Percentiles rank a stretch among this genome's conserved stretches.
These are phyloP conservation scores for Pogonocichla stellata DNA, from an alignment of 2,113 vertebrate genomes.

Conservation along the genomic window DNA sequence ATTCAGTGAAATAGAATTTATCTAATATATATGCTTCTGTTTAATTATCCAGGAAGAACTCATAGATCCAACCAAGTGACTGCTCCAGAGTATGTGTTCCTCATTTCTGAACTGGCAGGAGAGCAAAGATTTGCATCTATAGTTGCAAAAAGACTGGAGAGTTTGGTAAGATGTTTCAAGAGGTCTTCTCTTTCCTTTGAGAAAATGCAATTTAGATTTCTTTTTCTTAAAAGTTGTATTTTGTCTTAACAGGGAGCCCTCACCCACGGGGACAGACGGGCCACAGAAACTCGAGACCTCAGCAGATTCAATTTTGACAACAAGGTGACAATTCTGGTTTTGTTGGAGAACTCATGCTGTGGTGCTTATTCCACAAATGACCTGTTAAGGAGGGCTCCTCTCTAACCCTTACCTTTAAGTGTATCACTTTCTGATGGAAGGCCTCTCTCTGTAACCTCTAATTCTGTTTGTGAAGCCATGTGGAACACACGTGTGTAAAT, in stretches of 20 bases:
- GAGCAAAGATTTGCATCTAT: conserved; percentile 98
- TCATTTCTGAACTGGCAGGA: conserved; percentile 96
- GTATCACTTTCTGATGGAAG: neutral
- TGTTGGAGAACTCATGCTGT: neutral
- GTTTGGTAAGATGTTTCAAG: conserved; percentile 82
- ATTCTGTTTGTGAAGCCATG: neutral
- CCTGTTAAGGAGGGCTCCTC: neutral
- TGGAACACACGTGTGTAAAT: neutral
- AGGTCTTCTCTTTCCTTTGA: neutral
- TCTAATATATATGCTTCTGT: neutral
- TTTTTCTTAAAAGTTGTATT: neutral
- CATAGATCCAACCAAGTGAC: conserved; percentile 98
- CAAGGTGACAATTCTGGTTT: conserved; percentile 77
- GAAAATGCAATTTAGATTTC: neutral
- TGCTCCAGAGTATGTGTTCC: conserved; percentile 95
- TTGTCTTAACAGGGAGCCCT: conserved; percentile 87
- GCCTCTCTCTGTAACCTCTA: neutral
- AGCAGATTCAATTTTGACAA: conserved; percentile 99
- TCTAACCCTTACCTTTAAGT: neutral
- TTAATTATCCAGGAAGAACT: conserved; percentile 85
- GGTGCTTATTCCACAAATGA: neutral
- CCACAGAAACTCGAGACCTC: conserved; percentile 96
- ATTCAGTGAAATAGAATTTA: neutral
- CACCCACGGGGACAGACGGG: conserved; percentile 94
- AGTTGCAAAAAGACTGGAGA: conserved; percentile 97